phyloP scores from a whole-genome alignment of 2,113 vertebrate species.

The Vimba vimba region DNA sequence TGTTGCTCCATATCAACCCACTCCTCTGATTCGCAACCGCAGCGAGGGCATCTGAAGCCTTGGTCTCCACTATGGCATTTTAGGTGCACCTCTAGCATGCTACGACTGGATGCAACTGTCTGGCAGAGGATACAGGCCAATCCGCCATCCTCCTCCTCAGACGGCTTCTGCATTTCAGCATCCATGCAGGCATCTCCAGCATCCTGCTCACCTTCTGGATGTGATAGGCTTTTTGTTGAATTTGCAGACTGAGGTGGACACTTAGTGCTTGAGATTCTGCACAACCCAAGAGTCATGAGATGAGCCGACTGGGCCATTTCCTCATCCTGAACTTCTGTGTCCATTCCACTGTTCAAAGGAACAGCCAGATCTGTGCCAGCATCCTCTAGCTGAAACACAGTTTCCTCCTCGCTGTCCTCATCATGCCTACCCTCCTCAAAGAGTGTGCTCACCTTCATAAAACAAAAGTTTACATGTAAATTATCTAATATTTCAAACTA shows the following conservation, averaged over 20 bases:
- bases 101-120: not conserved
- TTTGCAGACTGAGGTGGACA: constrained; percentile 27
- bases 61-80: constrained; percentile 38
- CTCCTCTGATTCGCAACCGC: constrained; percentile 52
- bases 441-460: constrained; percentile 70
- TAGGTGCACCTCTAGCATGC: constrained; percentile 54
- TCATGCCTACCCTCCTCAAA: constrained; percentile 65
- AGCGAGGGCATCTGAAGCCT: constrained; percentile 63
- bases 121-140: constrained; percentile 44
- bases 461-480: not conserved
- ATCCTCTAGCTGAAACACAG: constrained; percentile 66
- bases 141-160: constrained; percentile 40
- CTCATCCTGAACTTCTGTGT: constrained; percentile 65
- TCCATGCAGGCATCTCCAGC: constrained; percentile 40
- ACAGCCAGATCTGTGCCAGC: constrained; percentile 37
- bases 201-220: constrained; percentile 26
- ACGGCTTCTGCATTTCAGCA: constrained; percentile 11
- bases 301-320: constrained; percentile 71
- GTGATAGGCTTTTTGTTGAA: not conserved
- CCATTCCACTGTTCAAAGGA: constrained; percentile 54
- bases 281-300: constrained; percentile 73
- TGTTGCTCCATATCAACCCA: constrained; percentile 69
- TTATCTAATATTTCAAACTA: not conserved
- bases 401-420: constrained; percentile 57
- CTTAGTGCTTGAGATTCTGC: constrained; percentile 63